A percentile compares a stretch with the other conserved stretches of the same genome.
Conservation (phyloP, 2,797 vertebrate genomes). For the Scolopax rusticola region DNA sequence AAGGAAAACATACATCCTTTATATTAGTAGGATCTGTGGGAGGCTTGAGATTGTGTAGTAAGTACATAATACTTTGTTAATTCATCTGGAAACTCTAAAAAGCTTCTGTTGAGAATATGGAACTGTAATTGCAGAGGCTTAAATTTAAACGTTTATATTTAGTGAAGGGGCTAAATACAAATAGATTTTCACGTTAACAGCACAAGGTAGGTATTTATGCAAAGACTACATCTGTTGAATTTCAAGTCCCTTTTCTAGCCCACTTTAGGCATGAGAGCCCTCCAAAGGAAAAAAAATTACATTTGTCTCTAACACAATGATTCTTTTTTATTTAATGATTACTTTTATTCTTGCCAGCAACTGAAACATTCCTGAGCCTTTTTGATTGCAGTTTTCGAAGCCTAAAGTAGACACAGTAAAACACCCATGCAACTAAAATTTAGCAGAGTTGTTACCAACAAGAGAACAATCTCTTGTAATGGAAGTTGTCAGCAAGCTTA, state of each 20-base stretch:
- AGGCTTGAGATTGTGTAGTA: background rate
- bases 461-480: background rate
- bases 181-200: background rate
- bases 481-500: background rate
- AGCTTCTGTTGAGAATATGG: conserved; percentile 24
- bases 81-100: conserved; percentile 40
- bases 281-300: background rate
- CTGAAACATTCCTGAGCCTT: background rate
- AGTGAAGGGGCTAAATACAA: background rate
- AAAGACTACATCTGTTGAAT: conserved; percentile 23
- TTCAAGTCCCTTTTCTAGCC: background rate
- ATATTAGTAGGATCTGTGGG: background rate
- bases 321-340: conserved; percentile 25
- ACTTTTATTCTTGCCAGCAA: conserved; percentile 6
- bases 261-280: background rate
- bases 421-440: background rate
- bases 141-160: conserved; percentile 43
- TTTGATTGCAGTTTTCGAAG: background rate
- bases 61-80: conserved; percentile 3
- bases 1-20: background rate
- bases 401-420: background rate
- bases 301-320: conserved; percentile 2
- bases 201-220: conserved; percentile 7
- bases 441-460: background rate
- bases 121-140: conserved; percentile 38